These are phyloP conservation scores for Amblyjoppa proteus DNA, from an alignment of 2,888 invertebrate species.

Conservation along the genomic window DNA sequence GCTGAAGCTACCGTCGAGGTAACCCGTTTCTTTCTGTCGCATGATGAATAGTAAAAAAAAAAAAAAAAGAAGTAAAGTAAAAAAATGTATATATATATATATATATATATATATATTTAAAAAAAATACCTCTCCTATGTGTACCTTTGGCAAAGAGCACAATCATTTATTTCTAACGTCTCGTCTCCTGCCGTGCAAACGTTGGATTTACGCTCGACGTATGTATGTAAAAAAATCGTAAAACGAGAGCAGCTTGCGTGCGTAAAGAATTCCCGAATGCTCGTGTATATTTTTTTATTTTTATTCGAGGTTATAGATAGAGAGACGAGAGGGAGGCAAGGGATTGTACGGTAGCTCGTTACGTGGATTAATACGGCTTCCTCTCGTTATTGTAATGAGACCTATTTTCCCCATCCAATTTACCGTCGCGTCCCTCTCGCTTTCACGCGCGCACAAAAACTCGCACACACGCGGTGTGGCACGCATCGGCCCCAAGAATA, in stretches of 20 bases:
- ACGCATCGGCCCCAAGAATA: conserved; percentile 1
- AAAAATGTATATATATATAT: background rate
- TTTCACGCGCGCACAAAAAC: conserved; percentile 1
- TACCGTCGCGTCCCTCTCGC: conserved; percentile 5
- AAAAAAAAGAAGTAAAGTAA: background rate
- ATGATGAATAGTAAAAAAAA: background rate
- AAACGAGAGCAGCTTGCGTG: background rate
- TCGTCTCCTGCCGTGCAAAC: background rate
- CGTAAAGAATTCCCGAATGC: conserved; percentile 8
- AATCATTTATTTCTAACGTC: conserved; percentile 23
- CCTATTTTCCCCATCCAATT: conserved; percentile 56
- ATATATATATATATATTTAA: background rate
- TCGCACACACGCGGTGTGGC: background rate
- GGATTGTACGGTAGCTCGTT: conserved; percentile 49
- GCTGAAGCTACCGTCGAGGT: background rate
- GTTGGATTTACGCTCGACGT: background rate
- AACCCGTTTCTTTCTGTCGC: background rate
- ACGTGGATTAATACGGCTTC: conserved; percentile 53
- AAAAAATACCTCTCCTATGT: background rate
- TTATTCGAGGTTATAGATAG: conserved; percentile 24
- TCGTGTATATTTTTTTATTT: conserved; percentile 6
- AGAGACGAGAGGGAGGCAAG: background rate
- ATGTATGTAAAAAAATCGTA: background rate
- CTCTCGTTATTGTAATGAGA: conserved; percentile 62
- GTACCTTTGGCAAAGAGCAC: conserved; percentile 23